Base-by-base conservation (phyloP, 2,888 invertebrate species). In the Xanthostigma xanthostigma region DNA sequence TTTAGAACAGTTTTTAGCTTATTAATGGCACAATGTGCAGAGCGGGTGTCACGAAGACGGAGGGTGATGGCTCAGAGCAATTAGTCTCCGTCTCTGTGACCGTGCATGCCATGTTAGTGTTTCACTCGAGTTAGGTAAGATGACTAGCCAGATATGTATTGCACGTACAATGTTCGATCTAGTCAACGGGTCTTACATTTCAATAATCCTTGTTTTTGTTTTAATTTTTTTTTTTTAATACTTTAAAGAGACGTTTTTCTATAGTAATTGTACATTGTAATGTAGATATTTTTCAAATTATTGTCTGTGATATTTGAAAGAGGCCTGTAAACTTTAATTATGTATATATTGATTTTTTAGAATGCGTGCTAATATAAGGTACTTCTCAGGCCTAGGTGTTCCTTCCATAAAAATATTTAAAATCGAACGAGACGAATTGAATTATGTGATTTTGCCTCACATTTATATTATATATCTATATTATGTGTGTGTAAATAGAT, bases 231-330 rank as follows among this genome's bases (percentile, higher is more conserved):
- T 27, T 27, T 27, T 27, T 27, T 27, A 6, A 6, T 27, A 6
- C 6, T 27, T 27, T 6, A 27, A 27, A 27, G 27, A 27, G 6
- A 27, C 27, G 27, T 27, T 27, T 27, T 27, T 27, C 27, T 27
- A 27, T 36, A 34, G 37, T 43, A 46, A 46, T 27, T 46, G 46
- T 46, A 46, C 46, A 46, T 46, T 46, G 40, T 41, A 48, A 46
- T 37, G 33, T 42, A 43, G 42, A 39, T 48, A 48, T 50, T 49
- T 49, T 48, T 49, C 46, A 50, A 52, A 51, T 50, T 48, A 50
- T 50, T 52, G 47, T 47, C 52, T 52, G 52, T 52, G 52, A 52
- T 52, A 52, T 52, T 52, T 50, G 50, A 50, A 52, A 52, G 50
- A 45, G 45, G 52, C 41, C 49, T 50, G 52, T 52, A 52, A 52